phyloP scores from a whole-genome alignment of 2,888 invertebrate genomes.

The Melinopterus prodromus region DNA sequence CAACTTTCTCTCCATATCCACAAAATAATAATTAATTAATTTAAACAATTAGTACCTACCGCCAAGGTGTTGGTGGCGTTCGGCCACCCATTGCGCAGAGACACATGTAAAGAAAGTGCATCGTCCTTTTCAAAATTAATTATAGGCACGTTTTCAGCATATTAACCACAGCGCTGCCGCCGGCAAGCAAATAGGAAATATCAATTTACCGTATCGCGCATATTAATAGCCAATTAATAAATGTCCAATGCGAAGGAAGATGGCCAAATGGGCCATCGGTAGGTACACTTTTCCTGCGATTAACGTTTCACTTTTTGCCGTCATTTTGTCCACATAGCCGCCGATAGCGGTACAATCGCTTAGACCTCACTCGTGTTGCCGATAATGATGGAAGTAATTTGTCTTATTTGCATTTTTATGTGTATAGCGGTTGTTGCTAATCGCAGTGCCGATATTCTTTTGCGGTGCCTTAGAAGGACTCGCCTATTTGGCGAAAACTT shows the following conservation, averaged over 20 bases:
- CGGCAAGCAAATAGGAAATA: conserved; percentile 14
- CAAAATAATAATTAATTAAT: not conserved
- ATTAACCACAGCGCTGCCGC: not conserved
- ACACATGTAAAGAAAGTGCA: conserved; percentile 14
- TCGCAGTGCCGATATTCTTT: not conserved
- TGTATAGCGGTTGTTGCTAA: not conserved
- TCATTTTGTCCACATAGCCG: not conserved
- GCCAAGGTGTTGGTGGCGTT: not conserved
- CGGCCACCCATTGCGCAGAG: not conserved
- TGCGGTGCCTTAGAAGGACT: not conserved
- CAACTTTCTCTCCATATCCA: not conserved
- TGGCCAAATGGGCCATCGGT: not conserved
- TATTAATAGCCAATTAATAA: conserved; percentile 23
- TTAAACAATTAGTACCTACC: not conserved
- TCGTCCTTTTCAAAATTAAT: conserved; percentile 8
- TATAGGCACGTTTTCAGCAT: not conserved
- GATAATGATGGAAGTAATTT: conserved; percentile 4
- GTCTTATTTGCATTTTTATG: not conserved
- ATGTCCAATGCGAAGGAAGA: not conserved
- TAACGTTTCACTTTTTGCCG: not conserved
- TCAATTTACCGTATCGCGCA: conserved; percentile 17
- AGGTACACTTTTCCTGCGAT: not conserved
- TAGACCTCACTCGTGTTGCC: not conserved
- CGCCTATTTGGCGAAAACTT: not conserved
- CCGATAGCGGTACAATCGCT: not conserved